Percentiles rank a stretch among this genome's conserved stretches.
These are phyloP conservation scores for Procapra przewalskii DNA, from an alignment of 2,113 vertebrate genomes.

Conservation along the genomic window DNA sequence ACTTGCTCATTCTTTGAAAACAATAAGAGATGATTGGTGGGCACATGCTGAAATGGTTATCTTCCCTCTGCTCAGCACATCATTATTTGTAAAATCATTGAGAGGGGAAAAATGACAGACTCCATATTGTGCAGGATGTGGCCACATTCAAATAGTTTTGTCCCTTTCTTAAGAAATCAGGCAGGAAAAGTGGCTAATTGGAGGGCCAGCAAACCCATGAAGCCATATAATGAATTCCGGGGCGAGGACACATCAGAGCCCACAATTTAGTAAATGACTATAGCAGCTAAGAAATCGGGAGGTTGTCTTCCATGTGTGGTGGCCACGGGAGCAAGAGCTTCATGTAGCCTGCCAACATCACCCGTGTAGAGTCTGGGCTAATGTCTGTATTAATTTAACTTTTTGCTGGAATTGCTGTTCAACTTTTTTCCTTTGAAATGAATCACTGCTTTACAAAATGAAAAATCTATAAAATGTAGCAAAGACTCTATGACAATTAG, in stretches of 20 bases:
- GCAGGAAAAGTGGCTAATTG: conserved; percentile 53
- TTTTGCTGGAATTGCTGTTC: conserved; percentile 55
- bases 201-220: conserved; percentile 30
- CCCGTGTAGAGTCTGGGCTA: not conserved
- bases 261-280: conserved; percentile 29
- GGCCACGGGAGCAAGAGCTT: not conserved
- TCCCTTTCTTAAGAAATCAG: conserved; percentile 64
- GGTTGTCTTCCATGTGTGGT: not conserved
- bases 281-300: not conserved
- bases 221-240: conserved; percentile 38
- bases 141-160: conserved; percentile 49
- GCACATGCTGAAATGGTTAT: conserved; percentile 42
- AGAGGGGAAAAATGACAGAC: conserved; percentile 41
- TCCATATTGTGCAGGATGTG: conserved; percentile 49
- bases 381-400: conserved; percentile 64
- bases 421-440: conserved; percentile 54
- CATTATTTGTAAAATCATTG: conserved; percentile 62
- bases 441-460: conserved; percentile 57
- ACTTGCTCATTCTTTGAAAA: conserved; percentile 67
- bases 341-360: not conserved
- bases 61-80: conserved; percentile 26
- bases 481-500: conserved; percentile 68
- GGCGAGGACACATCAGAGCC: not conserved
- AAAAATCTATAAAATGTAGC: conserved; percentile 64
- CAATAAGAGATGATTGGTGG: conserved; percentile 67